Conservation (phyloP, 2,797 vertebrate genomes). For the Sebastes matsubarae region DNA sequence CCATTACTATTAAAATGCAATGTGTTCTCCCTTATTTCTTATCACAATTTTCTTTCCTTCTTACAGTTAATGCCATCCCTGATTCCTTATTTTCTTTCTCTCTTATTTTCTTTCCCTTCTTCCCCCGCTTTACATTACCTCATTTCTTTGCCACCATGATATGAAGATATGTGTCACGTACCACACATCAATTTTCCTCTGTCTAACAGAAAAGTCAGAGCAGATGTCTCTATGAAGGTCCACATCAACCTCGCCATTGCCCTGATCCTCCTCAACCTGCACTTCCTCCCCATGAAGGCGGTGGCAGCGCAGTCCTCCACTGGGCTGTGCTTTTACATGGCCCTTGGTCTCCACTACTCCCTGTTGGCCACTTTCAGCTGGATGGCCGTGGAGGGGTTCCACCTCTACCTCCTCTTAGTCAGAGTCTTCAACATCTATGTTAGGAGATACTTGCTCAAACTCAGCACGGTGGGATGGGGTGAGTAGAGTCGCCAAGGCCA, state of each 20-base stretch:
- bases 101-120: not conserved
- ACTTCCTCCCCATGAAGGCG: constrained; percentile 47
- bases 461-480: constrained; percentile 87
- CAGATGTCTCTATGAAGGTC: constrained; percentile 60
- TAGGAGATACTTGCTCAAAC: constrained; percentile 84
- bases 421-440: constrained; percentile 87
- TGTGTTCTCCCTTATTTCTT: not conserved
- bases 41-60: not conserved
- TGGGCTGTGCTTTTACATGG: constrained; percentile 50
- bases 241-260: constrained; percentile 57
- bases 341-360: constrained; percentile 74
- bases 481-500: constrained; percentile 39
- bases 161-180: not conserved
- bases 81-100: not conserved
- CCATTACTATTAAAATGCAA: not conserved
- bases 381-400: constrained; percentile 86
- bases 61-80: not conserved
- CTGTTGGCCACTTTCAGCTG: constrained; percentile 83
- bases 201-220: constrained; percentile 30
- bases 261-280: constrained; percentile 61
- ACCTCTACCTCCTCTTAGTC: constrained; percentile 85
- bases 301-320: not conserved
- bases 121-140: not conserved
- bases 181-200: not conserved
- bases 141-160: not conserved